phyloP scores from a whole-genome alignment of 2,797 vertebrate species.

The Xerus rutilus region DNA sequence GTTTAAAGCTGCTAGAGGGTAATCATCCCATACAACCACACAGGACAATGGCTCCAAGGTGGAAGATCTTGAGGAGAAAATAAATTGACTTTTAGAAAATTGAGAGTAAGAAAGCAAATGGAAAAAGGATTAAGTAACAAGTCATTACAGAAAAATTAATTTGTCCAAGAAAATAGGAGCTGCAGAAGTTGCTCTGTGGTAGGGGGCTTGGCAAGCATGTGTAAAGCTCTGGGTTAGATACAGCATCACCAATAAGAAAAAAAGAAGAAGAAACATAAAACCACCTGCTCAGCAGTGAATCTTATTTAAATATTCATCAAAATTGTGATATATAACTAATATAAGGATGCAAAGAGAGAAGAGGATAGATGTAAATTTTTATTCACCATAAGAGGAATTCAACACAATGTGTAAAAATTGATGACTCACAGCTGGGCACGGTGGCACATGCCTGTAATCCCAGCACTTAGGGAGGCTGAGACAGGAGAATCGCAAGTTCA shows the following conservation, averaged over 20 bases:
- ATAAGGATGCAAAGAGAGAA: no score
- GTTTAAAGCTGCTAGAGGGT: neutral
- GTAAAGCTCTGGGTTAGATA: no score
- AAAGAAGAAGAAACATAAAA: no score
- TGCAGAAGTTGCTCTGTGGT: no score
- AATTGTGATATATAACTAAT: neutral
- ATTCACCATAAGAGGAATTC: neutral
- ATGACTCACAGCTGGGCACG: neutral
- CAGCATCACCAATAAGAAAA: no score
- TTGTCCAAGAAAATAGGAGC: no score
- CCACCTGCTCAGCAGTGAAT: neutral
- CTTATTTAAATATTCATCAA: neutral
- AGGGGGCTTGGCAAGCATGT: no score
- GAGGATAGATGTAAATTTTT: neutral
- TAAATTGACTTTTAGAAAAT: neutral
- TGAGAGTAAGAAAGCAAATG: neutral
- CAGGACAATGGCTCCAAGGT: neutral
- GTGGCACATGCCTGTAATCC: no score
- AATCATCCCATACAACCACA: neutral
- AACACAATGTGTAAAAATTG: neutral
- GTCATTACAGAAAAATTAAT: neutral
- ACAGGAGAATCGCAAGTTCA: no score
- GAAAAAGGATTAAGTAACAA: conserved; percentile 6
- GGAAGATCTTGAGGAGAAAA: neutral
- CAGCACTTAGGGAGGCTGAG: no score